Conservation (phyloP, 2,113 vertebrate species). For the Agelaius tricolor region DNA sequence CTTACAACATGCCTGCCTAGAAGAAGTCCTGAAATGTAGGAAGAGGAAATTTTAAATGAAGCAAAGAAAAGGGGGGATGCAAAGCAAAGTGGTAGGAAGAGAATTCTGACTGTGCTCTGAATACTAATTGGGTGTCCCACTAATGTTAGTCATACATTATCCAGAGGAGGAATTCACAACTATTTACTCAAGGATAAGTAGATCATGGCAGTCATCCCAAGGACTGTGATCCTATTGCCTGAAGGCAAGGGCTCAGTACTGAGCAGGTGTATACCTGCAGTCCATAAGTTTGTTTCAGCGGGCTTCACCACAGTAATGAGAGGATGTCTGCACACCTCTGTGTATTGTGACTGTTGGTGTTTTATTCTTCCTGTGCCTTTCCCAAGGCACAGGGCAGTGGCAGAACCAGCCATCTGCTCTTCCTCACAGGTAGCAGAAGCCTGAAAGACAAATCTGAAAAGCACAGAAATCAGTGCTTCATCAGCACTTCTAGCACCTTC, state of each 20-base stretch:
- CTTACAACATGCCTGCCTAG: background rate
- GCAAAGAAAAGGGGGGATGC: background rate
- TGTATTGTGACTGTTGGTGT: no score
- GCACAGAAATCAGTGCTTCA: background rate
- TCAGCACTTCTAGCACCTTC: background rate
- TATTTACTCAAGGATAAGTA: background rate
- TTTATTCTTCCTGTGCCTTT: background rate
- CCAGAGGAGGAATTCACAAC: background rate
- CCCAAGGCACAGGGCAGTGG: background rate
- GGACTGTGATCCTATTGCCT: background rate
- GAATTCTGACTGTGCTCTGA: background rate
- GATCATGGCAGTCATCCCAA: background rate
- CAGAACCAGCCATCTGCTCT: background rate
- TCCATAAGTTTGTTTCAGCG: background rate
- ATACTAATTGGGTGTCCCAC: background rate
- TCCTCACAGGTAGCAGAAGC: background rate
- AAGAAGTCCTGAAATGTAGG: background rate
- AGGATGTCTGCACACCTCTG: background rate
- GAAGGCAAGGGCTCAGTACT: background rate
- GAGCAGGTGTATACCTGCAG: background rate
- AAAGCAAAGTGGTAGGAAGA: background rate
- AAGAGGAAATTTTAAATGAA: background rate
- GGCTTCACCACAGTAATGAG: background rate
- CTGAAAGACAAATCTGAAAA: background rate
- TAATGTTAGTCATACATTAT: background rate